Conservation (phyloP, 2,797 vertebrate genomes). For the Typhlichthys subterraneus region DNA sequence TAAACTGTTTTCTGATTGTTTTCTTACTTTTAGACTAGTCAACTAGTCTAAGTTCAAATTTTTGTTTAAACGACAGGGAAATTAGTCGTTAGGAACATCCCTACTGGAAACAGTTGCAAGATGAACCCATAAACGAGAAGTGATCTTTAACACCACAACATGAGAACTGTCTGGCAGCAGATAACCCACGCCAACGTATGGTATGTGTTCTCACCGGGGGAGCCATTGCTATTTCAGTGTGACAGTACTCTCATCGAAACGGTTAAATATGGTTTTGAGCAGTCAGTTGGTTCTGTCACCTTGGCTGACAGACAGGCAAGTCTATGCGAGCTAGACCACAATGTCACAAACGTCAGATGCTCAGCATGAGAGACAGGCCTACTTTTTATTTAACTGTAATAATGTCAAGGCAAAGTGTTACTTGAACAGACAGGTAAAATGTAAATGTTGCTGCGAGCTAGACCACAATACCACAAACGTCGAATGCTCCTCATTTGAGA, state of each 20-base stretch:
- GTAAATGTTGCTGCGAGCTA: not conserved
- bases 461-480: not conserved
- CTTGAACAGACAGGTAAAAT: not conserved
- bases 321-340: not conserved
- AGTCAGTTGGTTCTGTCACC: not conserved
- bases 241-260: slow-evolving; percentile 1
- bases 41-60: too few species aligned
- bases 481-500: too few species aligned
- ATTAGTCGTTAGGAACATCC: too few species aligned
- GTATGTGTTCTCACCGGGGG: not conserved
- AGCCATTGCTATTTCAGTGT: slow-evolving; percentile 1
- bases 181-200: slow-evolving; percentile 21
- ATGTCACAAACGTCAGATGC: too few species aligned
- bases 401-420: not conserved
- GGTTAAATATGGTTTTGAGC: not conserved
- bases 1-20: too few species aligned
- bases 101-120: slow-evolving; percentile 4
- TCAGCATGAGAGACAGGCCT: too few species aligned
- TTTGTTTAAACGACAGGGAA: too few species aligned
- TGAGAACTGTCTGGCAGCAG: slow-evolving; percentile 41
- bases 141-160: slow-evolving; percentile 46
- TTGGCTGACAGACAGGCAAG: not conserved
- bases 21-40: too few species aligned
- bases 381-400: too few species aligned
- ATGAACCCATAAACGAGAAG: slow-evolving; percentile 39